Evolutionary conservation across 35 echinoderm and acorn worm species (phyloP).

Genomic region (Heliocidaris tuberculata): DNA sequence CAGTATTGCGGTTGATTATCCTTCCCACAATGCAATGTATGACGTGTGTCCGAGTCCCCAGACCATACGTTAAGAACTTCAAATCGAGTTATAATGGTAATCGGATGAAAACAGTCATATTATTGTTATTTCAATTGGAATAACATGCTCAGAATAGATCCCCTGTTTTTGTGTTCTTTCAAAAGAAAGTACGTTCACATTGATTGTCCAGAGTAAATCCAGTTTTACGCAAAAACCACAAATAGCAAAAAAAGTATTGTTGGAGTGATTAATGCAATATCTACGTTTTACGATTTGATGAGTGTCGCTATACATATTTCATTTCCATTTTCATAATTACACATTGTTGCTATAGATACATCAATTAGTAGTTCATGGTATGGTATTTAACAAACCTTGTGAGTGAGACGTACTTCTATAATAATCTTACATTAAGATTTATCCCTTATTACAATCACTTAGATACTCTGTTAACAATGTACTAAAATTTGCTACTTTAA

Average conservation of each 20-base stretch:
- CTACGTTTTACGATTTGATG: background rate
- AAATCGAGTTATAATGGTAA: slow-evolving; percentile 6
- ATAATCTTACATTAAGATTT: background rate
- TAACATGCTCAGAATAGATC: background rate
- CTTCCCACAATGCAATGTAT: background rate
- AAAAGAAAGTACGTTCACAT: background rate
- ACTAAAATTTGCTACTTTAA: too few species aligned
- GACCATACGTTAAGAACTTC: background rate
- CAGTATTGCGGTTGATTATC: background rate
- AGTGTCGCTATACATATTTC: background rate
- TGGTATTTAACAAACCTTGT: background rate
- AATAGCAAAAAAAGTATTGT: too few species aligned
- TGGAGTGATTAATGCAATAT: background rate
- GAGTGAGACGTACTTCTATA: background rate
- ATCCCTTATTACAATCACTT: too few species aligned
- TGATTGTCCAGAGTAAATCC: background rate
- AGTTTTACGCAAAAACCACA: background rate
- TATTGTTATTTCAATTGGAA: background rate
- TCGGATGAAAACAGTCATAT: background rate
- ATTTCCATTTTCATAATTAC: background rate
- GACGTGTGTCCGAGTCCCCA: background rate
- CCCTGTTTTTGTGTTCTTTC: background rate
- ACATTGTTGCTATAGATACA: background rate
- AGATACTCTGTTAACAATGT: too few species aligned
- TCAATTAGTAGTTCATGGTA: background rate